These are phyloP conservation scores for Pocillopora meandrina DNA, from an alignment of 92 coral and sea anemone species.

Conservation along the genomic window DNA sequence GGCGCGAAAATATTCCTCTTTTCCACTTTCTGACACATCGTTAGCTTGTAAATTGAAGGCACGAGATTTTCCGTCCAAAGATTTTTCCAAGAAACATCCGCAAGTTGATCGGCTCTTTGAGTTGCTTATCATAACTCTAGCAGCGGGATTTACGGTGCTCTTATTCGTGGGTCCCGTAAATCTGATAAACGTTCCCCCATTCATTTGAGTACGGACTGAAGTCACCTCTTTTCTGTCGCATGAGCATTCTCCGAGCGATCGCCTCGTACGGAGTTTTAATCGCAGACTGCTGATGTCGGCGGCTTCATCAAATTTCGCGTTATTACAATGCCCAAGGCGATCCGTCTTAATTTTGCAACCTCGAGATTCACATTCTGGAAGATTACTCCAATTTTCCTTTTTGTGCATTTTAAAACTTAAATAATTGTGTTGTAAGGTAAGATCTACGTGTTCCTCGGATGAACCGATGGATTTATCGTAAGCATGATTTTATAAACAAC, in stretches of 20 bases:
- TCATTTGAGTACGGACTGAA: neutral
- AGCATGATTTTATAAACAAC: slow-evolving; percentile 7
- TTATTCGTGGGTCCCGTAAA: slow-evolving; percentile 19
- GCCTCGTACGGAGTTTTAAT: neutral
- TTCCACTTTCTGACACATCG: neutral
- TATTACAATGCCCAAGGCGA: slow-evolving; percentile 8
- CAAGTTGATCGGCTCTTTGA: slow-evolving; percentile 11
- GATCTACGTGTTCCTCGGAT: neutral
- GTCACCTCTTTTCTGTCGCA: neutral
- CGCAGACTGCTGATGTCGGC: neutral
- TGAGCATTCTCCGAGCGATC: slow-evolving; percentile 11
- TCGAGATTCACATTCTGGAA: slow-evolving; percentile 20
- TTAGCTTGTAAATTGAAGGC: slow-evolving; percentile 6
- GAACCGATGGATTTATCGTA: slow-evolving; percentile 19
- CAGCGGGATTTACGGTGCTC: neutral
- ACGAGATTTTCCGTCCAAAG: slow-evolving; percentile 4
- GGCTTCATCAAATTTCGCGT: neutral
- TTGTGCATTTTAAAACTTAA: slow-evolving; percentile 6
- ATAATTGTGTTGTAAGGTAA: neutral
- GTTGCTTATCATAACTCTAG: neutral
- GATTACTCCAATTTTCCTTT: neutral
- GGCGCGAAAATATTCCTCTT: slow-evolving; percentile 24
- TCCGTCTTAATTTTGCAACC: slow-evolving; percentile 2
- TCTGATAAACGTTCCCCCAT: slow-evolving; percentile 17
- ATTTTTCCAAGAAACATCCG: slow-evolving; percentile 24